Percentiles rank a stretch among this genome's conserved stretches.
Evolutionary conservation across 1,140 invertebrate species (phyloP).

Genomic region (Diachasma alloeum): DNA sequence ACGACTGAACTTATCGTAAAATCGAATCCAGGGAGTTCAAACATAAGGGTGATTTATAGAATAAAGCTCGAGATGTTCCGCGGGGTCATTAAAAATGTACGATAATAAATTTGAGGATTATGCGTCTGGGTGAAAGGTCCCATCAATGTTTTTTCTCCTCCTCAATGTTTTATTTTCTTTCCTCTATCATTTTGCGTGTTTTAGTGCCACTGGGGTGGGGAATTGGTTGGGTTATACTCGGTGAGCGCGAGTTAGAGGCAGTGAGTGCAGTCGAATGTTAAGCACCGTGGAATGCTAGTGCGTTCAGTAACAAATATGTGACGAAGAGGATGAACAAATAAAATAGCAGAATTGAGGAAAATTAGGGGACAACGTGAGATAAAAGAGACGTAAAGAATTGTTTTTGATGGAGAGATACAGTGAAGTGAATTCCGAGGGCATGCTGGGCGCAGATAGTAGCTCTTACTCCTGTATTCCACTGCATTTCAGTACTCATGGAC

Average conservation of each 20-base stretch:
- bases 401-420: constrained; percentile 1
- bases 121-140: constrained; percentile 14
- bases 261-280: not conserved
- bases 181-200: not conserved
- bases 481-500: constrained; percentile 57
- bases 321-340: not conserved
- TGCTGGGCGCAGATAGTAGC: constrained; percentile 39
- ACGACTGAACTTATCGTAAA: constrained; percentile 4
- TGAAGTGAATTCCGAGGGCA: not conserved
- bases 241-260: not conserved
- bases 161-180: not conserved
- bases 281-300: not conserved
- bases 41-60: not conserved
- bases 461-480: constrained; percentile 62
- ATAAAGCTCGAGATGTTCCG: not conserved
- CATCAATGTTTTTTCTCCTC: not conserved
- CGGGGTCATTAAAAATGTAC: constrained; percentile 8
- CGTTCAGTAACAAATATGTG: not conserved
- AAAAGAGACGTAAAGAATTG: not conserved
- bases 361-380: not conserved
- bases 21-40: not conserved
- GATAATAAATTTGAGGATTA: constrained; percentile 11
- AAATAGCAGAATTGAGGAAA: not conserved
- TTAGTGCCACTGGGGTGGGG: not conserved
- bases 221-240: not conserved